Conservation (phyloP, 2,888 invertebrate species). For the Synanthedon tipuliformis region DNA sequence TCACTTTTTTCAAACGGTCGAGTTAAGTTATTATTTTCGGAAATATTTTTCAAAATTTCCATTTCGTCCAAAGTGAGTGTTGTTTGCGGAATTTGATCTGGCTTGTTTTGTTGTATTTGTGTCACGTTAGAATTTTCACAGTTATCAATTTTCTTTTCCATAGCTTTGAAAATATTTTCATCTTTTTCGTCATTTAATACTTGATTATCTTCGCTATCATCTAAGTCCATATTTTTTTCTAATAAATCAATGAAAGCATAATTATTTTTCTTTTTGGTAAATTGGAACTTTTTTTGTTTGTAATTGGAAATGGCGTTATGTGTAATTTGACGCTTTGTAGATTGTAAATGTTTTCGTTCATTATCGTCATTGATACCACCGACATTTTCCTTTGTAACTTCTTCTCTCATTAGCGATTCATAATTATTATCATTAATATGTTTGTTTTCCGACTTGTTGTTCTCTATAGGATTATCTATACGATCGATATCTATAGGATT, state of each 20-base stretch:
- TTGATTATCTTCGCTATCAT: conserved; percentile 8
- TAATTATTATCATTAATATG: too few species aligned
- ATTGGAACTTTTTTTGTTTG: background rate
- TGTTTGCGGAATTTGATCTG: too few species aligned
- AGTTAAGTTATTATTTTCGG: too few species aligned
- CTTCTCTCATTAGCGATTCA: too few species aligned
- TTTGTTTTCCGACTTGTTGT: too few species aligned
- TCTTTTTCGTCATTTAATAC: background rate
- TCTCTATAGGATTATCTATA: too few species aligned
- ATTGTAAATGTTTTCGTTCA: too few species aligned
- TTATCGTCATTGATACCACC: too few species aligned
- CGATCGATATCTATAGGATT: conserved; percentile 17
- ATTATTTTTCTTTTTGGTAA: conserved; percentile 14
- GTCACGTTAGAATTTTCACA: background rate
- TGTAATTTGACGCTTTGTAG: too few species aligned
- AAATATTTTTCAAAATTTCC: background rate
- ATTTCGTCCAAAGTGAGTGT: background rate
- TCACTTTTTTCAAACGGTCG: too few species aligned
- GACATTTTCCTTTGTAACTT: too few species aligned
- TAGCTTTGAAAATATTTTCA: background rate
- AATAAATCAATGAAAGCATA: conserved; percentile 37
- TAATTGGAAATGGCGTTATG: background rate
- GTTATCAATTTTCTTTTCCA: background rate
- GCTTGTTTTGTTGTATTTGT: background rate
- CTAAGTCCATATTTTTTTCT: conserved; percentile 25